phyloP scores from a whole-genome alignment of 30 jellyfish, hydroid and myxozoan genomes.

The Chrysaora quinquecirrha region DNA sequence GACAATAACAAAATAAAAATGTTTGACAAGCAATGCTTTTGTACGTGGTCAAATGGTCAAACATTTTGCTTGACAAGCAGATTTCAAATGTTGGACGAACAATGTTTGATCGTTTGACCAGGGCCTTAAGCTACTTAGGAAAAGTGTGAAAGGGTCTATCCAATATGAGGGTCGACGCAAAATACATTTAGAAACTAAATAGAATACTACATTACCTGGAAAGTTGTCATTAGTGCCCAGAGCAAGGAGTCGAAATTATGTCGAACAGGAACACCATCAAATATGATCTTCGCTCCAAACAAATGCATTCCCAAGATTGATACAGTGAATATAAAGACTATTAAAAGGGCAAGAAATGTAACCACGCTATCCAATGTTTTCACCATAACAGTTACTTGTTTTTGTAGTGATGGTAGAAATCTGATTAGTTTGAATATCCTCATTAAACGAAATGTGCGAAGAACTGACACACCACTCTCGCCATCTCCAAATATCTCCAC shows the following conservation, averaged over 20 bases:
- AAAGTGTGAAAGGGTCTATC: too few relatives aligned
- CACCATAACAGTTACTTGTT: slow-evolving; percentile 94
- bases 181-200: too few relatives aligned
- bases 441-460: slow-evolving; percentile 98
- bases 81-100: too few relatives aligned
- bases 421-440: slow-evolving; percentile 91
- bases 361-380: slow-evolving; percentile 97
- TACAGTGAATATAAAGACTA: slow-evolving; percentile 91
- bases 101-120: too few relatives aligned
- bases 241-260: slow-evolving; percentile 93
- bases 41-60: too few relatives aligned
- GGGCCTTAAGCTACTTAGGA: too few relatives aligned
- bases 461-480: slow-evolving; percentile 97
- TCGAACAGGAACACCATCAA: slow-evolving; percentile 85
- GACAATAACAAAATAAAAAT: too few relatives aligned
- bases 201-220: too few relatives aligned
- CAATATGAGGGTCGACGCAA: too few relatives aligned
- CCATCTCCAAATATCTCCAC: slow-evolving; percentile 86
- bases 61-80: too few relatives aligned
- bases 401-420: slow-evolving; percentile 95
- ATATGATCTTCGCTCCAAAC: slow-evolving; percentile 91
- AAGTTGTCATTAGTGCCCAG: slow-evolving; percentile 97
- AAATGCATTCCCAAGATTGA: slow-evolving; percentile 98
- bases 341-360: slow-evolving; percentile 95
- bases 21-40: too few relatives aligned